A percentile compares a stretch with the other conserved stretches of the same genome.
phyloP scores from a whole-genome alignment of 2,113 vertebrate species.

The Psilopogon haemacephalus region DNA sequence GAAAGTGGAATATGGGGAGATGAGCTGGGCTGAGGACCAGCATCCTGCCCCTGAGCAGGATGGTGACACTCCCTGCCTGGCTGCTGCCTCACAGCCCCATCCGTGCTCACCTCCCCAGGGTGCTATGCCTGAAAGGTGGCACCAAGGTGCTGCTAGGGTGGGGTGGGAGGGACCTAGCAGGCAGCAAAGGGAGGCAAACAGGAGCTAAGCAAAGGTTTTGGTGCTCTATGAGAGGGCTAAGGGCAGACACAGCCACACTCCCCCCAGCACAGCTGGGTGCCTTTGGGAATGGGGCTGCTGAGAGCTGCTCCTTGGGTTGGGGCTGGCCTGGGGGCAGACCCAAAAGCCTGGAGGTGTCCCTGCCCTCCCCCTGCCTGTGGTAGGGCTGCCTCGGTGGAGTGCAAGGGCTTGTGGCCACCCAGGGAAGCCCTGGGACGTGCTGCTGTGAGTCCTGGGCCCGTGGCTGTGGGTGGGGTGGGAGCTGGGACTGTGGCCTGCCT shows the following conservation, averaged over 20 bases:
- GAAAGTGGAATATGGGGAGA: not conserved
- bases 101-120: accelerated
- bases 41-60: not conserved
- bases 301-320: not conserved
- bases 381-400: not conserved
- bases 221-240: not conserved
- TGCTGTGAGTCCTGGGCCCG: not conserved
- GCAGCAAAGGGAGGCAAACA: not conserved
- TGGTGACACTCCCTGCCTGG: not conserved
- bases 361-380: accelerated
- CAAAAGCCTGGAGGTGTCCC: not conserved
- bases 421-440: not conserved
- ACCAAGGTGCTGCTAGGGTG: accelerated
- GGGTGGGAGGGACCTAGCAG: accelerated
- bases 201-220: not conserved
- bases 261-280: accelerated
- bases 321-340: not conserved
- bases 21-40: too few species aligned
- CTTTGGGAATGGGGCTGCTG: not conserved
- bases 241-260: not conserved
- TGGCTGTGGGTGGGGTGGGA: not conserved
- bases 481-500: not conserved
- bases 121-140: accelerated
- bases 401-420: accelerated
- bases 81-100: not conserved